Percentiles rank a stretch among this genome's conserved stretches.
phyloP scores from a whole-genome alignment of 2,797 vertebrate genomes.

The Gila robusta region DNA sequence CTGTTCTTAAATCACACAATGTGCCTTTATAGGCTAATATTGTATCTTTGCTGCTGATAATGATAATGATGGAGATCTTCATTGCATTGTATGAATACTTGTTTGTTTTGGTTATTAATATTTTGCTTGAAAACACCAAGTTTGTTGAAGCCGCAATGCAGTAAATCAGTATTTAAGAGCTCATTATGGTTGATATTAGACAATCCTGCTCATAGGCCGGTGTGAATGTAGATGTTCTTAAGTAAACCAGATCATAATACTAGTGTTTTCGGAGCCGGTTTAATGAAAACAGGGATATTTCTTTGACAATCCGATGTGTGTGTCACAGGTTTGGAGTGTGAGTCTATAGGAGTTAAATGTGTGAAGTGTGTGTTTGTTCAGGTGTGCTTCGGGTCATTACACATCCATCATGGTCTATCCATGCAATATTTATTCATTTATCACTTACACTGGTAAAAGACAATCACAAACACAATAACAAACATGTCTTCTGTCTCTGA shows the following conservation, averaged over 20 bases:
- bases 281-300: neutral
- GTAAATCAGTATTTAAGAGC: neutral
- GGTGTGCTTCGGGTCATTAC: neutral
- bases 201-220: too few species aligned
- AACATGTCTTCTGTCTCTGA: neutral
- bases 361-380: constrained; percentile 11
- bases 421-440: neutral
- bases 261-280: neutral
- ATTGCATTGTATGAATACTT: too few species aligned
- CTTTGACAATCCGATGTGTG: too few species aligned
- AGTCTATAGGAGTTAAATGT: too few species aligned
- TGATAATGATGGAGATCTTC: too few species aligned
- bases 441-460: neutral
- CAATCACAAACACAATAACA: neutral
- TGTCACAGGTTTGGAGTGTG: neutral
- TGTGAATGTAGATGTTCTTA: neutral
- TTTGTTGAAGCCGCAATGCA: neutral
- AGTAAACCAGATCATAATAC: neutral
- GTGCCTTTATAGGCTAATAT: too few species aligned
- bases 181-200: neutral
- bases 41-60: too few species aligned
- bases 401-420: neutral
- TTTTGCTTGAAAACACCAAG: neutral
- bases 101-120: too few species aligned
- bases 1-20: too few species aligned